A percentile compares a stretch with the other conserved stretches of the same genome.
phyloP scores from a whole-genome alignment of 2,888 invertebrate species.

The Heteromyza rotundicornis region DNA sequence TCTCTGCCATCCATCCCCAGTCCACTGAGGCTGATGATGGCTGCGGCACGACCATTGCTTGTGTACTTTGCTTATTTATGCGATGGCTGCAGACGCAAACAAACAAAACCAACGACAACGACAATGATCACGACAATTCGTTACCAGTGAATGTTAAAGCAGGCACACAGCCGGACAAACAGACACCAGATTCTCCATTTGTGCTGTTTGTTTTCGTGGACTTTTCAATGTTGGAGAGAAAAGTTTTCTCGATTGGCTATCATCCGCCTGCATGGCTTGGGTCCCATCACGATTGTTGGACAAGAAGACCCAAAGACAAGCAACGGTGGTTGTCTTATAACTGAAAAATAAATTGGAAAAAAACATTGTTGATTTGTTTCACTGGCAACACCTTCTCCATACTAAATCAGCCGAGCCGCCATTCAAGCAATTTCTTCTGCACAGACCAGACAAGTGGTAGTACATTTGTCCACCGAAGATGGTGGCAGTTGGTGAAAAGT shows the following conservation, averaged over 20 bases:
- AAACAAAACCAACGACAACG: too few relatives aligned
- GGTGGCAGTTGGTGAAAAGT: constrained; percentile 3
- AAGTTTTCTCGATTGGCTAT: constrained; percentile 5
- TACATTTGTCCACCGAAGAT: neutral
- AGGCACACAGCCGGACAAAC: too few relatives aligned
- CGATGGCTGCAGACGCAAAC: too few relatives aligned
- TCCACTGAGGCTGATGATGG: neutral
- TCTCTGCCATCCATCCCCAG: neutral
- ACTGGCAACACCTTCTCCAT: neutral
- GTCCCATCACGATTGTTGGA: too few relatives aligned
- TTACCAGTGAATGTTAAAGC: too few relatives aligned
- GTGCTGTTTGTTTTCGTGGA: neutral
- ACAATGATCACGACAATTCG: too few relatives aligned
- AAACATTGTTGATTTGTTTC: constrained; percentile 5
- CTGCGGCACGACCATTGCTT: neutral
- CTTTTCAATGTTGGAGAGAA: neutral
- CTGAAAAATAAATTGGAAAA: neutral
- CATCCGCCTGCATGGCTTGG: neutral
- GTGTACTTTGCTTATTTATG: neutral
- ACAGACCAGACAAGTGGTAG: neutral
- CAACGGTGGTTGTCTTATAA: neutral
- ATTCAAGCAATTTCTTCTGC: neutral
- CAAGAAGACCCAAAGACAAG: neutral
- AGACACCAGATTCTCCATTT: neutral
- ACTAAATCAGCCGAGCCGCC: neutral